Percentiles rank a stretch among this genome's conserved stretches.
phyloP scores from a whole-genome alignment of 2,888 invertebrate species.

The Melinaea marsaeus region DNA sequence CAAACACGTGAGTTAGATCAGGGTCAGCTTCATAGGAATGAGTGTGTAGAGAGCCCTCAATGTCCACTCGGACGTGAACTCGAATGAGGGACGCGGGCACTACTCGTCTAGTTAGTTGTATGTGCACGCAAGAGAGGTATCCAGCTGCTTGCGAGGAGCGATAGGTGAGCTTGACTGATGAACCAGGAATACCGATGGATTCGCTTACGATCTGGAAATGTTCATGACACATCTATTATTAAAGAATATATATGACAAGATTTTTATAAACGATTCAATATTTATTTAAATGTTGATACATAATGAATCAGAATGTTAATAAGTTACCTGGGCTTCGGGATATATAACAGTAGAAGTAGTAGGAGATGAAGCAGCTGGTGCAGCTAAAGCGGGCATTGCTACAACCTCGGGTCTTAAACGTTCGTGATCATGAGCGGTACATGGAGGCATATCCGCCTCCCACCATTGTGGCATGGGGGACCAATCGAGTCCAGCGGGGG shows the following conservation, averaged over 20 bases:
- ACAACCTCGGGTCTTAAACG: slow-evolving; percentile 89
- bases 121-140: slow-evolving; percentile 94
- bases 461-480: slow-evolving; percentile 75
- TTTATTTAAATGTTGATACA: too few species aligned
- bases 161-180: slow-evolving; percentile 95
- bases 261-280: too few species aligned
- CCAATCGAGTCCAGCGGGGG: slow-evolving; percentile 67
- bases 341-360: slow-evolving; percentile 91
- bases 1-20: slow-evolving; percentile 95
- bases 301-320: neutral
- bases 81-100: slow-evolving; percentile 89
- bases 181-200: slow-evolving; percentile 95
- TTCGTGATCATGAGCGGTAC: slow-evolving; percentile 92
- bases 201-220: slow-evolving; percentile 93
- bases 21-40: slow-evolving; percentile 98
- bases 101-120: slow-evolving; percentile 88
- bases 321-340: slow-evolving; percentile 90
- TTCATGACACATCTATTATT: slow-evolving; percentile 21
- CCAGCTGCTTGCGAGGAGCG: slow-evolving; percentile 97
- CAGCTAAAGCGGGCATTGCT: slow-evolving; percentile 93
- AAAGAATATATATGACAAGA: too few species aligned
- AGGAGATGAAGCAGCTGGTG: slow-evolving; percentile 92
- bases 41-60: slow-evolving; percentile 94
- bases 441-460: slow-evolving; percentile 79
- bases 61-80: slow-evolving; percentile 94